A percentile compares a stretch with the other conserved stretches of the same genome.
phyloP scores from a whole-genome alignment of 2,113 vertebrate species.

The Nothoprocta pentlandii region DNA sequence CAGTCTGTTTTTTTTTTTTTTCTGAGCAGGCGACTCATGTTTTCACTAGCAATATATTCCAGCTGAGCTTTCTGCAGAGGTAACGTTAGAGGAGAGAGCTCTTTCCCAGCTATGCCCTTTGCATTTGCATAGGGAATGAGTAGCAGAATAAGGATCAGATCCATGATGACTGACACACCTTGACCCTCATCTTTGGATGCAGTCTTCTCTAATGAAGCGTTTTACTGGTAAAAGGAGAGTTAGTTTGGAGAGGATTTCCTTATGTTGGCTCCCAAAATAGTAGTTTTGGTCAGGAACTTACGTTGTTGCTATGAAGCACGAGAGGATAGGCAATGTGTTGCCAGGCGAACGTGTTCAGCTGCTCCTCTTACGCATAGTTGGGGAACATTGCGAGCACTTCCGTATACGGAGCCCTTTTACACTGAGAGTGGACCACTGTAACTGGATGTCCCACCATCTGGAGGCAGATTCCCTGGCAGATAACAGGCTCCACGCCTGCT shows the following conservation, averaged over 20 bases:
- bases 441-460: not conserved
- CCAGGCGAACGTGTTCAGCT: not conserved
- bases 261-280: not conserved
- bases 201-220: not conserved
- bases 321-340: not conserved
- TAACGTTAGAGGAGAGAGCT: not conserved
- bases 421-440: not conserved
- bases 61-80: not conserved
- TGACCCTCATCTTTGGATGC: not conserved
- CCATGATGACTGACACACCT: not conserved
- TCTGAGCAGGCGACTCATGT: not conserved
- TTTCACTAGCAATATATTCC: not conserved
- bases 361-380: not conserved
- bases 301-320: not conserved
- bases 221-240: not conserved
- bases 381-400: not conserved
- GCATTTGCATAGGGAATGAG: not conserved
- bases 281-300: not conserved
- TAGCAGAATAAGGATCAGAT: not conserved
- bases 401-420: not conserved
- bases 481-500: not conserved
- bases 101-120: not conserved
- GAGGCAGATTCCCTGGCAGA: not conserved
- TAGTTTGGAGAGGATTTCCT: not conserved
- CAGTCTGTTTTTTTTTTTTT: not conserved